Base-by-base conservation (phyloP, 2,797 vertebrate species). In the Toxotes lorentzi region DNA sequence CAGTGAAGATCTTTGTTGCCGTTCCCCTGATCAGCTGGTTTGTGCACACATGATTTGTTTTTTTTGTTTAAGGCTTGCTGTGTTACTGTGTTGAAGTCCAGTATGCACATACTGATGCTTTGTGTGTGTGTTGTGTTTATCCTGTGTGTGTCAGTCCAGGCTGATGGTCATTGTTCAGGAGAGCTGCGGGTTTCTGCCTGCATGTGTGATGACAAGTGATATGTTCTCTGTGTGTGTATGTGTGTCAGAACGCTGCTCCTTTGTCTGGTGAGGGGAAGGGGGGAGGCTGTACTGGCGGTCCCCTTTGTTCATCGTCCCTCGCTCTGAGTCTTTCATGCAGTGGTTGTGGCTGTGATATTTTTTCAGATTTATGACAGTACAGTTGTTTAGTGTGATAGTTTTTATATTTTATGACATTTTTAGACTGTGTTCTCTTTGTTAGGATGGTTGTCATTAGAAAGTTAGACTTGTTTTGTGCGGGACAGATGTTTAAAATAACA, bases 281-380 rank as follows among this genome's bases (percentile, higher is more conserved):
- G 13, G 68, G 70, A 34, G 64, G 77, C 64, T 80, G 82, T 38
- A 41, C 86, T 83, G 86, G 76, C 17, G 82, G 63, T 78, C 78
- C 56, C 84, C 90, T 93, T 93, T 93, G 92, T 93, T 93, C 88
- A 30, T 19, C 41, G 7, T 57, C 76, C 43, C 66, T 70, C 76
- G 13, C 68, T 62, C n/a, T 45, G 4, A 24, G 67, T 34, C 7
- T 53, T n/a, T 57, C 27, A 7, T 43, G 69, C 70, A 63, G 69
- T 45, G 51, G 35, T 66, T 53, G 17, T 19, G 23, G 10, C n/a
- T 4, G 34, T 17, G 5, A 32, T 59, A 10, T 19, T 24, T 43
- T 47, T 11, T 41, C n/a, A 30, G 1, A 38, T 67, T 76, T 61
- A 12, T 19, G 59, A 4, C 32, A 14, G 5, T 1, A 2, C 30